phyloP scores from a whole-genome alignment of 2,888 invertebrate genomes.

The Gasteruption jaculator region DNA sequence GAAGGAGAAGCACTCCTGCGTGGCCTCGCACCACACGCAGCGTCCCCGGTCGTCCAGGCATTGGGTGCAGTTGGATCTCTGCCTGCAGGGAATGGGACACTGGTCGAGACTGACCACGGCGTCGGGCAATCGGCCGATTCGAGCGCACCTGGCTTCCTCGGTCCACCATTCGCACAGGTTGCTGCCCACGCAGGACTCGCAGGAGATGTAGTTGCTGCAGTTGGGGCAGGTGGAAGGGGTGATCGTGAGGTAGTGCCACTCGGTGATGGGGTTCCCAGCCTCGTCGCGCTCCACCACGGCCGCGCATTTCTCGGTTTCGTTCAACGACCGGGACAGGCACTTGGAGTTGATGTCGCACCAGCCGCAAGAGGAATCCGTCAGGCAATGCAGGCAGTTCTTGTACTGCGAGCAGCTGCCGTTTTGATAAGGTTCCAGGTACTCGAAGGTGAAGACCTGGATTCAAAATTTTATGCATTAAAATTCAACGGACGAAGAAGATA shows the following conservation, averaged over 20 bases:
- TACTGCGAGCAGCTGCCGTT: conserved; percentile 74
- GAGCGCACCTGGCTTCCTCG: conserved; percentile 79
- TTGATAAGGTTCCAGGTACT: conserved; percentile 84
- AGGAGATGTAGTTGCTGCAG: conserved; percentile 86
- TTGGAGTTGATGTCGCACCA: conserved; percentile 80
- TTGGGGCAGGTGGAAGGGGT: conserved; percentile 80
- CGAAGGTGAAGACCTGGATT: conserved; percentile 86
- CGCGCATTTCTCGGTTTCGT: conserved; percentile 63
- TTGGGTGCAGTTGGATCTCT: conserved; percentile 70
- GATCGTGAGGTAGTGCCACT: conserved; percentile 78
- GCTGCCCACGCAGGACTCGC: conserved; percentile 75
- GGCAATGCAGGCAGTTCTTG: conserved; percentile 80
- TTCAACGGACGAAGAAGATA: too few species aligned
- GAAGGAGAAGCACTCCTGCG: conserved; percentile 88
- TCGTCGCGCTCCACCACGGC: conserved; percentile 53
- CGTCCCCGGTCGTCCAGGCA: conserved; percentile 83
- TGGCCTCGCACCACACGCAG: conserved; percentile 95
- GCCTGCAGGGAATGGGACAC: conserved; percentile 80
- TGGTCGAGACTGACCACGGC: conserved; percentile 64
- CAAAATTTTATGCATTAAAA: too few species aligned
- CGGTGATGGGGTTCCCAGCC: conserved; percentile 56
- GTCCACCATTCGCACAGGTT: conserved; percentile 88
- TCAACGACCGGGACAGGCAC: conserved; percentile 65
- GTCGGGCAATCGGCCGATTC: conserved; percentile 66
- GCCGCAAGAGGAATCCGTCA: conserved; percentile 84